Conservation (phyloP, 2,797 vertebrate genomes). For the Podargus strigoides region DNA sequence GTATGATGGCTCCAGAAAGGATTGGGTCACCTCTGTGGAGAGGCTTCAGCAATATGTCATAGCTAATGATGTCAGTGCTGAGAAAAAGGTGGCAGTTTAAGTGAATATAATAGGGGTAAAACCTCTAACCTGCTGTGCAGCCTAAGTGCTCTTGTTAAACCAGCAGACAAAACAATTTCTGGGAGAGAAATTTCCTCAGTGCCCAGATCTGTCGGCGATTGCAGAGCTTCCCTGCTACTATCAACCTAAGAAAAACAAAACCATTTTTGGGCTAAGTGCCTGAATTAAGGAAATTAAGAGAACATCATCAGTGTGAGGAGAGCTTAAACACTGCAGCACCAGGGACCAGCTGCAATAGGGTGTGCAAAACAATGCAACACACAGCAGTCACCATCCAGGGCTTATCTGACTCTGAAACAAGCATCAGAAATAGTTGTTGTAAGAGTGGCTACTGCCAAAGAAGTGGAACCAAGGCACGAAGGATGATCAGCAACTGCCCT, state of each 20-base stretch:
- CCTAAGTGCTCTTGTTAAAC: neutral
- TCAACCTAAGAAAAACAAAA: neutral
- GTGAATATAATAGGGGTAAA: conserved; percentile 24
- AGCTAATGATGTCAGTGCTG: conserved; percentile 30
- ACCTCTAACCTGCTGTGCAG: conserved; percentile 41
- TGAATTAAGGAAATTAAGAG: neutral
- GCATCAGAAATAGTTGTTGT: neutral
- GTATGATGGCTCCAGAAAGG: neutral
- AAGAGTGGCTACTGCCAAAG: neutral
- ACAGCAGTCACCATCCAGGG: neutral
- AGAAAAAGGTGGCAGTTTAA: conserved; percentile 38
- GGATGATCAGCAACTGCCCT: neutral
- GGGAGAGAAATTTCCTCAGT: neutral
- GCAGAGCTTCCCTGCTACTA: neutral
- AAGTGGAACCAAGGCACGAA: accelerated
- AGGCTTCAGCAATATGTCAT: conserved; percentile 19
- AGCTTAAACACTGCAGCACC: neutral
- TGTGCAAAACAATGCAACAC: accelerated
- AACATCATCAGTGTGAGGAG: neutral
- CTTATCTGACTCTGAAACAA: neutral
- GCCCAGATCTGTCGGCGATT: neutral
- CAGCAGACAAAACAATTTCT: conserved; percentile 13
- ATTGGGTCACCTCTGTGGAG: conserved; percentile 34
- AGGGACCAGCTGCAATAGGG: neutral
- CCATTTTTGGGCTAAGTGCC: neutral